These are phyloP conservation scores for Margaritifera margaritifera DNA, from an alignment of 2,888 invertebrate genomes.

Conservation along the genomic window DNA sequence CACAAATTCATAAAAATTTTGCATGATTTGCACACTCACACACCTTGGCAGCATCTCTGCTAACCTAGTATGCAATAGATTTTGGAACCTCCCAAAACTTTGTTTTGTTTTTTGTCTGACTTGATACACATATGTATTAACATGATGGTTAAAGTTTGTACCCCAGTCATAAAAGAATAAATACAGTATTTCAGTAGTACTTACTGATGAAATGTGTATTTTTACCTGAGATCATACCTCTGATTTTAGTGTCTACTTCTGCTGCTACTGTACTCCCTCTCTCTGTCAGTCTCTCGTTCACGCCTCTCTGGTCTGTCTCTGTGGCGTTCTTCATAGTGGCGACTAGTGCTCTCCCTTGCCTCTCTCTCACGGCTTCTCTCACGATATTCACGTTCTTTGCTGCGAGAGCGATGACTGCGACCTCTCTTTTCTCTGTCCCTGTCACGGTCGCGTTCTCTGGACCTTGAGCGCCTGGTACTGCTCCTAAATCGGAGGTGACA, in stretches of 20 bases:
- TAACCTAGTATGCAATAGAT: no score
- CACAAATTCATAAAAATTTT: no score
- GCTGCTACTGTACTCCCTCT: conserved; percentile 66
- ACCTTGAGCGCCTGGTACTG: conserved; percentile 80
- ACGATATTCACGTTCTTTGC: conserved; percentile 76
- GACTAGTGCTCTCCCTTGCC: conserved; percentile 30
- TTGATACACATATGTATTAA: no score
- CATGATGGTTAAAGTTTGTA: no score
- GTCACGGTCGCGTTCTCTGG: conserved; percentile 79
- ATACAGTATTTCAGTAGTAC: no score
- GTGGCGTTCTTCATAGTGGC: conserved; percentile 65
- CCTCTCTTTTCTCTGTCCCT: conserved; percentile 68
- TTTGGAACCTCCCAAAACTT: no score
- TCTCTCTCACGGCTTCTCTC: conserved; percentile 77
- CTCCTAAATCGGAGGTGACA: conserved; percentile 30
- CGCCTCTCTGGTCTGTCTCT: conserved; percentile 46
- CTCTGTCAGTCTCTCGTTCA: conserved; percentile 68
- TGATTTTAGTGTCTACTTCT: conserved; percentile 11
- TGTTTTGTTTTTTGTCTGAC: no score
- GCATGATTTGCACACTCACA: no score
- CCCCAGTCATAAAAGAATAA: no score
- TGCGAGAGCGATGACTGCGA: conserved; percentile 71
- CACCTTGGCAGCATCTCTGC: no score
- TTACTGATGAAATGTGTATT: no score
- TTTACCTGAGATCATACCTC: no score